phyloP scores from a whole-genome alignment of 2,888 invertebrate genomes.

The Limenitis camilla region DNA sequence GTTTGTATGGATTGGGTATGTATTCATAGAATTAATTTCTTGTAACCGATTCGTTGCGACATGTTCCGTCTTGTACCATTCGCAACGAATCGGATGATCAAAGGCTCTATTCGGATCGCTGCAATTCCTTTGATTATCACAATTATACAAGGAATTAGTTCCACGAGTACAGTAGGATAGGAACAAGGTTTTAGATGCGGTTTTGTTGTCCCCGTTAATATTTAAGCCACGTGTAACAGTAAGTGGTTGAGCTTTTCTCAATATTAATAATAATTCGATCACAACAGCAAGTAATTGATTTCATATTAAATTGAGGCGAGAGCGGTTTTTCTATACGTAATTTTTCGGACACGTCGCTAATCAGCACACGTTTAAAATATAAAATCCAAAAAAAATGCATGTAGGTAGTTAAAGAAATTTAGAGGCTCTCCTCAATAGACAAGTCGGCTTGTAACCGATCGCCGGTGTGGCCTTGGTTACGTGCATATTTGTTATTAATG shows the following conservation, averaged over 20 bases:
- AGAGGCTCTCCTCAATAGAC: slow-evolving; percentile 51
- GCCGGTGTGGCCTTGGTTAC: slow-evolving; percentile 61
- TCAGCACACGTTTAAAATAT: slow-evolving; percentile 47
- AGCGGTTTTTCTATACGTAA: slow-evolving; percentile 40
- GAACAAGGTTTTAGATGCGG: slow-evolving; percentile 10
- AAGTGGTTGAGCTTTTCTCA: slow-evolving; percentile 53
- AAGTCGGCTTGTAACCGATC: slow-evolving; percentile 68
- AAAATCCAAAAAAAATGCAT: slow-evolving; percentile 28
- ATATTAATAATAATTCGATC: slow-evolving; percentile 43
- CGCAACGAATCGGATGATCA: not conserved
- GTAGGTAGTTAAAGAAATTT: slow-evolving; percentile 36
- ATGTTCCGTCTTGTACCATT: too few relatives aligned
- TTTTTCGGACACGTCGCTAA: slow-evolving; percentile 53
- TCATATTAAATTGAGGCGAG: slow-evolving; percentile 43
- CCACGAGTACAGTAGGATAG: not conserved
- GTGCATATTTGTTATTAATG: slow-evolving; percentile 61
- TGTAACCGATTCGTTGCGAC: not conserved
- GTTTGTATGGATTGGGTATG: slow-evolving; percentile 5
- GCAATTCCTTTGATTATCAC: not conserved
- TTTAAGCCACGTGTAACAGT: slow-evolving; percentile 45
- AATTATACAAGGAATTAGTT: slow-evolving; percentile 4
- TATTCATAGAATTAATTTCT: not conserved
- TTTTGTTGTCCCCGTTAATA: slow-evolving; percentile 26
- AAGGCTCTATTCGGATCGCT: not conserved
- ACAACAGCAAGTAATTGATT: slow-evolving; percentile 37